Evolutionary conservation across 2,888 invertebrate genomes (phyloP).

Genomic region (Ormyrus thymus): DNA sequence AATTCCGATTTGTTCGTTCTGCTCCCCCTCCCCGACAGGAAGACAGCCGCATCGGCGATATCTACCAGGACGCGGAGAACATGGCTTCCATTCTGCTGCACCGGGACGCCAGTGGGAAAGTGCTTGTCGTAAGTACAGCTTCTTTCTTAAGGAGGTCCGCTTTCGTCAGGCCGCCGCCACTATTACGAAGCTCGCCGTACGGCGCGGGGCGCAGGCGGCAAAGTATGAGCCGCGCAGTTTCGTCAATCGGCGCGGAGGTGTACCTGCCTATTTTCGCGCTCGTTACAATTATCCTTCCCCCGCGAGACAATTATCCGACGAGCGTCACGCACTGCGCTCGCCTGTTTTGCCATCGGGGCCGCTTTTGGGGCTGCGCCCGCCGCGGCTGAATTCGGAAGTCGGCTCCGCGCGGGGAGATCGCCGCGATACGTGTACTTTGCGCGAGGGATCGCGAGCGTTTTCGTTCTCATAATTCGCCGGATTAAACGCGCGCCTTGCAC

Average conservation of each 20-base stretch:
- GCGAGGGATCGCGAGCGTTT: neutral
- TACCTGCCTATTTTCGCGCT: conserved; percentile 32
- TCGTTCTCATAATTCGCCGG: conserved; percentile 40
- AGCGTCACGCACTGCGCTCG: conserved; percentile 35
- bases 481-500: conserved; percentile 28
- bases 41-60: conserved; percentile 86
- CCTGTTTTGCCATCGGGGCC: conserved; percentile 46
- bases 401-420: neutral
- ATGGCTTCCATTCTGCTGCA: conserved; percentile 91
- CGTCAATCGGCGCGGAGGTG: conserved; percentile 9
- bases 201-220: neutral
- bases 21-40: conserved; percentile 67
- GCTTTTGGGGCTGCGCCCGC: neutral
- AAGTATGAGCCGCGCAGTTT: neutral
- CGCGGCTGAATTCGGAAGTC: conserved; percentile 16
- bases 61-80: conserved; percentile 91
- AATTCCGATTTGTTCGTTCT: too few species aligned
- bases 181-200: conserved; percentile 14
- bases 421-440: neutral
- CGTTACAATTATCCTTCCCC: conserved; percentile 11
- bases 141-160: conserved; percentile 39
- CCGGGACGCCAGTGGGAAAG: conserved; percentile 86
- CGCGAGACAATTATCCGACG: conserved; percentile 45
- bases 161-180: conserved; percentile 61
- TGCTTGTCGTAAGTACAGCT: conserved; percentile 87